Evolutionary conservation across 2,888 invertebrate genomes (phyloP).

Genomic region (Chalcis sispes): DNA sequence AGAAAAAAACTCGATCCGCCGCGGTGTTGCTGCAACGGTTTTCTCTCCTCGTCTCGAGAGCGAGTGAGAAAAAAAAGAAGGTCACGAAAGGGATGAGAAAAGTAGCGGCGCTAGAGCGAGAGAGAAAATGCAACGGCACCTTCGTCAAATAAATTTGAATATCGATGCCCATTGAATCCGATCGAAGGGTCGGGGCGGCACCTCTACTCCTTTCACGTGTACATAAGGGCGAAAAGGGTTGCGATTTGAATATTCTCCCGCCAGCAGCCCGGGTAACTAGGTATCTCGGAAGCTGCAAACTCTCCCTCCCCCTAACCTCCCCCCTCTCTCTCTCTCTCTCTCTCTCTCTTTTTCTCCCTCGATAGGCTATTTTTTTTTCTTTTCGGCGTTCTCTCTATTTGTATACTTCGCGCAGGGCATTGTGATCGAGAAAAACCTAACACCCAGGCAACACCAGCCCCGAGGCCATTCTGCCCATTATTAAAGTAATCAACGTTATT

Average conservation of each 20-base stretch:
- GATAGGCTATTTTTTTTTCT: conserved; percentile 51
- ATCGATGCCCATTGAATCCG: conserved; percentile 76
- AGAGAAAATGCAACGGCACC: conserved; percentile 58
- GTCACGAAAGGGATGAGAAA: conserved; percentile 44
- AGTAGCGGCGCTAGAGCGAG: conserved; percentile 49
- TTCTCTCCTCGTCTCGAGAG: conserved; percentile 59
- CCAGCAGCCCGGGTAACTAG: conserved; percentile 71
- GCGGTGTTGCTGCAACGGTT: conserved; percentile 67
- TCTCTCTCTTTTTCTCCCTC: conserved; percentile 15
- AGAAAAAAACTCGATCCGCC: conserved; percentile 57
- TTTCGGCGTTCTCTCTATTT: conserved; percentile 66
- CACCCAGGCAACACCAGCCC: conserved; percentile 73
- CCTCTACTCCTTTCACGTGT: conserved; percentile 64
- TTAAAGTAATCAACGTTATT: conserved; percentile 75
- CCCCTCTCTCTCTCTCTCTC: conserved; percentile 35
- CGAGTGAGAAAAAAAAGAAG: conserved; percentile 55
- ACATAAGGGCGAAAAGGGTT: conserved; percentile 67
- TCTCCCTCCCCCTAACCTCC: conserved; percentile 34
- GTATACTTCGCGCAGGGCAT: conserved; percentile 72
- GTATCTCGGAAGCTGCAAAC: conserved; percentile 69
- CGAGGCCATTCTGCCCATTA: conserved; percentile 72
- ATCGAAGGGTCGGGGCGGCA: conserved; percentile 72
- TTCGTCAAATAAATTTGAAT: conserved; percentile 76
- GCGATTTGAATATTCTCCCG: conserved; percentile 75
- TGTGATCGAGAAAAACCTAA: conserved; percentile 72